Evolutionary conservation across 2,888 invertebrate genomes (phyloP).

Genomic region (Brachynemurus nebulosus): DNA sequence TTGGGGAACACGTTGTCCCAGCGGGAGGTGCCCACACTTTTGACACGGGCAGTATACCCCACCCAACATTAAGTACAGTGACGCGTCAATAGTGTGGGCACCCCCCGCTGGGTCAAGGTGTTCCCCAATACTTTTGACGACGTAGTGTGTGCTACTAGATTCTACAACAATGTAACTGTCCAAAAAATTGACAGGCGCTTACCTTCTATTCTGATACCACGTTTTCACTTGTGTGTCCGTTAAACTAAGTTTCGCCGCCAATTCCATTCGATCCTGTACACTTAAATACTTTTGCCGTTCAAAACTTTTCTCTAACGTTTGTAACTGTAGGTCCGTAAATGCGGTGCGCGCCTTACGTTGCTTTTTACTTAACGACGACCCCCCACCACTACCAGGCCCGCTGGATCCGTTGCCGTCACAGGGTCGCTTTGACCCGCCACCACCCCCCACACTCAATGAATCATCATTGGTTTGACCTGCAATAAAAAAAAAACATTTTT

Average conservation of each 20-base stretch:
- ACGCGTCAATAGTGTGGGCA: no score
- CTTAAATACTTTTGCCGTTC: constrained; percentile 94
- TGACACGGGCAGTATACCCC: no score
- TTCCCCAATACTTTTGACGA: no score
- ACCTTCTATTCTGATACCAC: constrained; percentile 99
- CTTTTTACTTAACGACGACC: constrained; percentile 59
- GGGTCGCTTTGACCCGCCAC: constrained; percentile 32
- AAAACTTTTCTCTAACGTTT: constrained; percentile 92
- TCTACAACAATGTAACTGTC: not conserved
- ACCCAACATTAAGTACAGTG: no score
- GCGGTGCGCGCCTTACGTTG: constrained; percentile 95
- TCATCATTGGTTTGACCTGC: constrained; percentile 79
- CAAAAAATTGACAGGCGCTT: constrained; percentile 26
- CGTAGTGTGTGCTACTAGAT: no score
- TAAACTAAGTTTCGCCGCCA: constrained; percentile 88
- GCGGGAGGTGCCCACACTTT: no score
- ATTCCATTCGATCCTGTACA: constrained; percentile 95
- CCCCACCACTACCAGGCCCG: constrained; percentile 16
- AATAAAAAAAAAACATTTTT: constrained; percentile 23
- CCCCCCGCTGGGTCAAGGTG: no score
- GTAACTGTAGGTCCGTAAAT: constrained; percentile 96
- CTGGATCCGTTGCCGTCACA: constrained; percentile 31
- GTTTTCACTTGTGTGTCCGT: constrained; percentile 99
- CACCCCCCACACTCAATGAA: constrained; percentile 42
- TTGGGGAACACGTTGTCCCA: no score